Conservation (phyloP, 2,797 vertebrate genomes). For the Graptemys geographica region DNA sequence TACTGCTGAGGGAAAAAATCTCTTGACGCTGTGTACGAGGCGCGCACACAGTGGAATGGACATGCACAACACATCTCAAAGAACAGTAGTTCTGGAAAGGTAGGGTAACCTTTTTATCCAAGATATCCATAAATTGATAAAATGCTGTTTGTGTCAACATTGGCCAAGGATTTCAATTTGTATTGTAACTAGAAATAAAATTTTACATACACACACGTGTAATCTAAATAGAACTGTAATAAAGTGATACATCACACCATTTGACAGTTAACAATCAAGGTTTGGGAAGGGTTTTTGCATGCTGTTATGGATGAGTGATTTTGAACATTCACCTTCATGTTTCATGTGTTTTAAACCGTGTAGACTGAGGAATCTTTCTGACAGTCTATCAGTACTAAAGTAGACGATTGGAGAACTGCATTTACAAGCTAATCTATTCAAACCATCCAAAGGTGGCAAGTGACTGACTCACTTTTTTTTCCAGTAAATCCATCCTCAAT, state of each 20-base stretch:
- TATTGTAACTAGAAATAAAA: conserved; percentile 30
- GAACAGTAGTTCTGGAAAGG: background rate
- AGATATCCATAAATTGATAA: background rate
- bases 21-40: background rate
- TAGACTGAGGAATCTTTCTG: conserved; percentile 77
- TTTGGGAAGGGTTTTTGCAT: conserved; percentile 72
- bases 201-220: background rate
- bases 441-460: conserved; percentile 62
- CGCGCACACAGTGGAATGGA: background rate
- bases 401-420: conserved; percentile 61
- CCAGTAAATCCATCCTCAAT: conserved; percentile 72
- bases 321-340: conserved; percentile 70
- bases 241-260: conserved; percentile 43
- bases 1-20: background rate
- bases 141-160: conserved; percentile 36
- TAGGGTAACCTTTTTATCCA: background rate
- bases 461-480: conserved; percentile 68
- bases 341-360: conserved; percentile 77
- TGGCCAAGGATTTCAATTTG: conserved; percentile 53
- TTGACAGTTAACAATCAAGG: background rate
- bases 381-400: conserved; percentile 61
- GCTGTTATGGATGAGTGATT: conserved; percentile 78
- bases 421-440: conserved; percentile 54
- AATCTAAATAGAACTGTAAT: conserved; percentile 23
- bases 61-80: background rate